Evolutionary conservation across 2,113 vertebrate genomes (phyloP), one percentile per base, ranked within the genome.

Genomic region (Clupea harengus): DNA sequence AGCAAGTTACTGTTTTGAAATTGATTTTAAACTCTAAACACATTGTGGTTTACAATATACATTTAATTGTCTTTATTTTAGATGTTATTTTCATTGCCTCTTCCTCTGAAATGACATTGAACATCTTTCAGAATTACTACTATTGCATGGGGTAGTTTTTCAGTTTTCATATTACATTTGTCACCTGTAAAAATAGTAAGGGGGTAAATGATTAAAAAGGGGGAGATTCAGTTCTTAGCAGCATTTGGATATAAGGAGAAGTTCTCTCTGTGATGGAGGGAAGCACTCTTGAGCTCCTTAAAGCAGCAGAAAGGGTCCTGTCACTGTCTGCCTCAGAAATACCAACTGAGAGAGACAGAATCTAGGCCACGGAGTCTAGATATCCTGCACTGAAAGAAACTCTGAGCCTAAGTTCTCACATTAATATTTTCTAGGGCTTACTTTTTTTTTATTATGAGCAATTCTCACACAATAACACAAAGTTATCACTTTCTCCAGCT

Each of bases 261-360:
- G 5, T 72, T 72, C 25, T 28, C 64, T 72, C 72, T 39, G 32
- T 78, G 72, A 78, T 78, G 72, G 28, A 78, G 72, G 11, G 25
- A 39, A 78, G 28, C 72, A 39, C 72, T 78, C 25, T 39, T 78
- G 13, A 78, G 11, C 13, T 78, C 28, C 72, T 18, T 11, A 28
- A 32, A 28, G 64, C 64, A 28, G 32, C 13, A 13, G 28, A 10
- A 39, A 32, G 39, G 72, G 28, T 78, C 72, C 72, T 78, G 72
- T 78, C 72, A 78, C 72, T 78, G 72, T 78, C 72, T 78, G 72
- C 72, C 72, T 78, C 11, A 78, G 72, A 78, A 78, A 78, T 39
- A 39, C 17, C 28, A 78, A 78, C 72, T 78, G 72, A 78, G 72
- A 13, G 25, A 78, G 28, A 17, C 25, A 13, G 13, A 78, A 78